phyloP scores from a whole-genome alignment of 2,797 vertebrate genomes.

The Helarctos malayanus region DNA sequence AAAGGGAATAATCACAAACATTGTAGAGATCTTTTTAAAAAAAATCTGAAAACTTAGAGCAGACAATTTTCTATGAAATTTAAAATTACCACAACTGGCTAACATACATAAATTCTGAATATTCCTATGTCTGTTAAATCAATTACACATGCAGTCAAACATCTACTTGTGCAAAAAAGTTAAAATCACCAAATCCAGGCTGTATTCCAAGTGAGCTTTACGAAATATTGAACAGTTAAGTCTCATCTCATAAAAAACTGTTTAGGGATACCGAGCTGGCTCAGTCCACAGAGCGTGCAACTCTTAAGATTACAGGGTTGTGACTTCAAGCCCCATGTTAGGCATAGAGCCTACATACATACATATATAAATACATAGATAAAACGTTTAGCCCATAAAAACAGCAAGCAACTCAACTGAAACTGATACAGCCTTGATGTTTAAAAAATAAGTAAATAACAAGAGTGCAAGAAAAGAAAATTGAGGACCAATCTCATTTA shows the following conservation, averaged over 20 bases:
- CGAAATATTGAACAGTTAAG: neutral
- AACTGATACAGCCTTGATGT: neutral
- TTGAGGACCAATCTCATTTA: neutral
- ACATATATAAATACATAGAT: neutral
- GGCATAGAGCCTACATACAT: neutral
- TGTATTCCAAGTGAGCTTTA: neutral
- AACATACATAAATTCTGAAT: neutral
- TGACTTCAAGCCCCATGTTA: neutral
- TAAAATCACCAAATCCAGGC: slow-evolving; percentile 1
- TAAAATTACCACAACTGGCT: neutral
- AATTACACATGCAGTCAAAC: neutral
- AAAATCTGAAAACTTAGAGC: neutral
- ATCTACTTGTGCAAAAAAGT: neutral
- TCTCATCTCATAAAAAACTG: neutral
- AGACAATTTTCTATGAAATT: neutral
- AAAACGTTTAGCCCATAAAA: neutral
- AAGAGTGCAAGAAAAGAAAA: neutral
- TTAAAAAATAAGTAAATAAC: neutral
- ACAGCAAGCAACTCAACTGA: neutral
- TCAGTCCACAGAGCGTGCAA: neutral
- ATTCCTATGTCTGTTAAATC: neutral
- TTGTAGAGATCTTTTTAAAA: neutral
- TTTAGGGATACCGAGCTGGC: neutral
- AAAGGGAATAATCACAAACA: neutral
- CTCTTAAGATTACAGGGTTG: neutral